Evolutionary conservation across 2,888 invertebrate species (phyloP), one percentile per base, ranked within the genome.

Genomic region (Auanema freiburgensis): DNA sequence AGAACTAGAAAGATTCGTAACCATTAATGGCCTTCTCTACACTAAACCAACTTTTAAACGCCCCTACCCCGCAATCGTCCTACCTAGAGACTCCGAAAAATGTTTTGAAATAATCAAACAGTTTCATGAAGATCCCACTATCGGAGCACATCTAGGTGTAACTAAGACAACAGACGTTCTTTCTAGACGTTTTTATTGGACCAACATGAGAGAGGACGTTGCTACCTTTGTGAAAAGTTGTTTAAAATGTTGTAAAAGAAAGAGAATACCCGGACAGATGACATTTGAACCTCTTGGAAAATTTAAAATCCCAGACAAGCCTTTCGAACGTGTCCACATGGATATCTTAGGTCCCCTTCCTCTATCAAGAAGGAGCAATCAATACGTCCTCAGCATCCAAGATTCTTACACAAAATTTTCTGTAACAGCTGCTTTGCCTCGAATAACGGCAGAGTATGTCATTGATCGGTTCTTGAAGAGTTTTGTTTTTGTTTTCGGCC

Each of bases 301-400:
- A n/a, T 23, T 59, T 40, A 18, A 1, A 55, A 5, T n/a, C 14
- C 16, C 61, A 18, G 16, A 41, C 5, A 46, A 41, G 1, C 40
- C 65, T 3, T 69, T 64, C 55, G 44, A 59, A 40, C 18, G 63
- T 25, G 16, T 65, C 4, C 63, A 68, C 42, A 50, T 57, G n/a
- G 69, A 71, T 43, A 33, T 64, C 4, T 21, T 57, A 10, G 72
- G 72, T 18, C 67, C 67, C n/a, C 51, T 72, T 0, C 68, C 66
- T 4, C 16, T 56, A 16, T 67, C 69, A 0, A 16, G 54, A 1
- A 12, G 50, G 42, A 66, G 62, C 21, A 61, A 71, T 33, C 23
- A 44, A 41, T 65, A 60, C 43, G 57, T 69, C 8, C 54, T 69
- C 8, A 59, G 49, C 5, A 42, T 51, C 5, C 23, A 16, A 4